Evolutionary conservation across 2,797 vertebrate genomes (phyloP).

Genomic region (Microctenopoma lineatum): DNA sequence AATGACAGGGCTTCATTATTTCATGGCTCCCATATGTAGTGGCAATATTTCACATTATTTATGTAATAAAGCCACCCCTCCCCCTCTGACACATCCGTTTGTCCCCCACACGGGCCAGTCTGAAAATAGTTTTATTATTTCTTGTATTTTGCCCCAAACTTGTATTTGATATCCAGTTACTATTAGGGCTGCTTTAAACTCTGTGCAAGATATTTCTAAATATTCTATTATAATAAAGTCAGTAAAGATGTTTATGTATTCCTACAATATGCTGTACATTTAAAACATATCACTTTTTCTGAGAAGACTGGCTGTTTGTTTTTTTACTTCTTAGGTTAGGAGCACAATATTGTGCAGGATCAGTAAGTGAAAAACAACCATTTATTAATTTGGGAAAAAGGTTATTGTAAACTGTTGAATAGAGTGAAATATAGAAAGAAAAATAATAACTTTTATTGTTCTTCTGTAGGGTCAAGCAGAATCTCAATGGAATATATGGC

Average conservation of each 20-base stretch:
- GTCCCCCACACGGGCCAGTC: too few relatives aligned
- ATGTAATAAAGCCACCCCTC: too few relatives aligned
- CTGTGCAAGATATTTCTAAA: background rate
- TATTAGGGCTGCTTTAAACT: background rate
- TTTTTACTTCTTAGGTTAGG: background rate
- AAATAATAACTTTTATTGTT: background rate
- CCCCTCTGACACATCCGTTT: too few relatives aligned
- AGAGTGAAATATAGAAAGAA: background rate
- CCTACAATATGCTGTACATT: background rate
- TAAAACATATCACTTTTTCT: background rate
- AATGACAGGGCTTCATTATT: too few relatives aligned
- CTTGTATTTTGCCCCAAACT: too few relatives aligned
- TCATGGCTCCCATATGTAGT: too few relatives aligned
- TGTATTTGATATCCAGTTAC: background rate
- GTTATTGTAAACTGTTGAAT: background rate
- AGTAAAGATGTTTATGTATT: constrained; percentile 6
- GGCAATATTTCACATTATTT: too few relatives aligned
- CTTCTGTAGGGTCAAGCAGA: constrained; percentile 1
- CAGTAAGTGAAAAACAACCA: background rate
- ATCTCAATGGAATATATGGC: background rate
- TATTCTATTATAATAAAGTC: background rate
- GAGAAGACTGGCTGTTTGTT: constrained; percentile 17
- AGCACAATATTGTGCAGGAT: background rate
- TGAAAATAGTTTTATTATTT: too few relatives aligned
- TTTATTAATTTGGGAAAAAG: background rate